Percentiles rank a stretch among this genome's conserved stretches.
phyloP scores from a whole-genome alignment of 2,797 vertebrate species.

The Paedocypris micromegethes region DNA sequence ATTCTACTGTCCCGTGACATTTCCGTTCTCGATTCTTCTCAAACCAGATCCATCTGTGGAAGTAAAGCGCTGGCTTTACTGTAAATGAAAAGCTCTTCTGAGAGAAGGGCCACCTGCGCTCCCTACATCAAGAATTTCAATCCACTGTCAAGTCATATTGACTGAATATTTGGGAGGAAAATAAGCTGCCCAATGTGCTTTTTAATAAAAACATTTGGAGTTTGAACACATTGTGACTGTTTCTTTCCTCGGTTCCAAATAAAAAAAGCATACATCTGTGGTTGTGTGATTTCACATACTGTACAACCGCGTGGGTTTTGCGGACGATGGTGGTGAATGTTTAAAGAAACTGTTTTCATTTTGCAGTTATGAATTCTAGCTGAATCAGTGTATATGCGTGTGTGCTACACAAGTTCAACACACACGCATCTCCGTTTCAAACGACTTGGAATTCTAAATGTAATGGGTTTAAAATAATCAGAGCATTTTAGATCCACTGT shows the following conservation, averaged over 20 bases:
- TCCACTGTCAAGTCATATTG: slow-evolving; percentile 33
- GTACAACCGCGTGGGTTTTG: no score
- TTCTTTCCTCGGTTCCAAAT: not conserved
- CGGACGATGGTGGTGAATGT: no score
- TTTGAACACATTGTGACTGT: not conserved
- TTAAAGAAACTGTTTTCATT: no score
- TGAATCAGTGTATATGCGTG: no score
- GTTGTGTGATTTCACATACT: no score
- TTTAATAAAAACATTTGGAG: slow-evolving; percentile 18
- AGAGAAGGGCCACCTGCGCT: not conserved
- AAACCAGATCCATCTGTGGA: not conserved
- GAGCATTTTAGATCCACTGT: no score
- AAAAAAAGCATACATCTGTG: no score
- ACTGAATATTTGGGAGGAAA: slow-evolving; percentile 8
- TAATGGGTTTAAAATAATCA: no score
- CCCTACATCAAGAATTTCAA: slow-evolving; percentile 6
- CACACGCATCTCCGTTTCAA: no score
- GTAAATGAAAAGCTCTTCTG: slow-evolving; percentile 2
- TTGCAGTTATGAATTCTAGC: no score
- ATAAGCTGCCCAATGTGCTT: not conserved
- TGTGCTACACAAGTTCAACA: no score
- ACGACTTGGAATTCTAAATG: no score
- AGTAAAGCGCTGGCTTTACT: slow-evolving; percentile 5
- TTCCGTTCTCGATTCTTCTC: not conserved
- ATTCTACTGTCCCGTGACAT: not conserved